Base-by-base conservation (phyloP, 2,888 invertebrate species). In the Macrosiphum euphorbiae region DNA sequence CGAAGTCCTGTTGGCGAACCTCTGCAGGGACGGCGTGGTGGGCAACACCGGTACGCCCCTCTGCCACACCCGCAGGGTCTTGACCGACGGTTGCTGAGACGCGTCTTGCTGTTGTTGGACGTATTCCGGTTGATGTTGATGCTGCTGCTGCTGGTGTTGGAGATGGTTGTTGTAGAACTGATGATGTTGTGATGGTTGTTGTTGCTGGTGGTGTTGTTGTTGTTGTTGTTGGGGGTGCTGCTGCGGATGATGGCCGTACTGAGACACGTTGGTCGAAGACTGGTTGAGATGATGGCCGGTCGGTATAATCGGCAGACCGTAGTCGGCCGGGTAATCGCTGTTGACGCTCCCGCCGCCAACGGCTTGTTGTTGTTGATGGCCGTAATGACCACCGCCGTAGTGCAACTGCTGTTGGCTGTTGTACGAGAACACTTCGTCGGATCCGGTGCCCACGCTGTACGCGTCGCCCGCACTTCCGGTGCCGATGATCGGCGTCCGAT, bases 11-110 rank as follows among this genome's bases (percentile, higher is more conserved):
- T 94, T 94, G 55, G 94, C 87, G 50, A 92, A 94, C 55, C 92
- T 94, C 26, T 95, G 94, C 90, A 91, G 97, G 95, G 98, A 98
- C 94, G 98, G 97, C 91, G 98, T 98, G 50, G 98, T 98, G 61
- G 98, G 98, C 95, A 98, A 96, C 94, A 98, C 98, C 94, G 98
- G 98, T 94, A 98, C 98, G 95, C 98, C 98, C 95, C 98, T 97
- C 96, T 98, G 98, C 98, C 98, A 98, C 95, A 98, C 98, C 95
- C 98, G 87, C 95, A 98, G 96, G 95, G 98, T 98, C 96, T 98
- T 98, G 95, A 98, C 97, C 95, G 97, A 97, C 5, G 97, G 96
- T 88, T 97, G 96, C 61, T 96, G 95, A n/a, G 47, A 41, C 28
- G 35, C 91, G 86, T 94, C 94, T 2, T 47, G 61, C 11, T 84